These are phyloP conservation scores for Orussus abietinus DNA, from an alignment of 1,140 invertebrate species.

Conservation along the genomic window DNA sequence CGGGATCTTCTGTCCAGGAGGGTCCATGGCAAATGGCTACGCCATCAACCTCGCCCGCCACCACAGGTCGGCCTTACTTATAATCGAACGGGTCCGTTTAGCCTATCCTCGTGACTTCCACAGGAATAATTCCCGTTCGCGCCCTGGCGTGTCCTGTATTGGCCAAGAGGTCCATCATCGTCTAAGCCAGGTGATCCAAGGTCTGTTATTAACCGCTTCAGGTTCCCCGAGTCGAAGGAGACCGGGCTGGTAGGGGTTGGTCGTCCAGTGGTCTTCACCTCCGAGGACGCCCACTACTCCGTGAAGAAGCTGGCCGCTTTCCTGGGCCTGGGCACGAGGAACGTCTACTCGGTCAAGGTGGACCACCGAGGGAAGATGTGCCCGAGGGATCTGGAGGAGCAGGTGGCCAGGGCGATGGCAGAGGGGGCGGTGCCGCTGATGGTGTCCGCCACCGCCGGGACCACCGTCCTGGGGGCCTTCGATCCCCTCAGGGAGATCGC, in stretches of 20 bases:
- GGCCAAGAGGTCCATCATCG: too few species aligned
- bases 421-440: constrained; percentile 76
- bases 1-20: constrained; percentile 93
- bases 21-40: constrained; percentile 93
- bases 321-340: constrained; percentile 74
- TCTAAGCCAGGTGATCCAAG: too few species aligned
- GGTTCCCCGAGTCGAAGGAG: constrained; percentile 56
- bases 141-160: too few species aligned
- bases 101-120: too few species aligned
- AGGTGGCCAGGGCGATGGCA: constrained; percentile 64
- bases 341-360: constrained; percentile 70
- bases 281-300: constrained; percentile 93
- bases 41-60: constrained; percentile 87
- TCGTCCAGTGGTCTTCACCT: constrained; percentile 74
- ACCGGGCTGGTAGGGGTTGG: constrained; percentile 65
- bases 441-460: constrained; percentile 88
- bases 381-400: constrained; percentile 63
- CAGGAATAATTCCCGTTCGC: too few species aligned
- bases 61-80: too few species aligned
- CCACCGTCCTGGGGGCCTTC: constrained; percentile 80
- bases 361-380: constrained; percentile 78
- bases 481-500: constrained; percentile 82
- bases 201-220: too few species aligned
- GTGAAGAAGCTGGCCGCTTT: constrained; percentile 80
- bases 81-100: too few species aligned